Base-by-base conservation (phyloP, 2,888 invertebrate genomes). In the Coecobrya sp. region DNA sequence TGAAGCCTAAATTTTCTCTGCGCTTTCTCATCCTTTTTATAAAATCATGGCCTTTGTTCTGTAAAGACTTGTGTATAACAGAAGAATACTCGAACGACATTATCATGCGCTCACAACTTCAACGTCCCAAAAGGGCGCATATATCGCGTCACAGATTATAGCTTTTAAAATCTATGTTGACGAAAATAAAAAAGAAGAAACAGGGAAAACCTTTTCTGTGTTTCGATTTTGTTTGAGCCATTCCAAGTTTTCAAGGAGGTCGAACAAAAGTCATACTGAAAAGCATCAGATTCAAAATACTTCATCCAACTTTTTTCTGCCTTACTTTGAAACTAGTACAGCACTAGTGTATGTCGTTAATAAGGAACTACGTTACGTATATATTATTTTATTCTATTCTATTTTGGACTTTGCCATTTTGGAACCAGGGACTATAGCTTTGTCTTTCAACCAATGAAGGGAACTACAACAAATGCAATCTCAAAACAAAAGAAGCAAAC, bases 141-240 rank as follows among this genome's bases (percentile, higher is more conserved):
- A 30, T 52, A 52, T 52, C 49, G 19, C 22, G 22, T 16, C 76
- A 25, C 22, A 45, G 73, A 76, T 52, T 79, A 79, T n/a, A 79
- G 52, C 22, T 11, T 45, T 25, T 42, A 45, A 76, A 76, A 76
- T 13, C 13, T 3, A 8, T 76, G 25, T 25, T 16, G 49, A 79
- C 25, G 27, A 82, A 62, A 82, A 62, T 62, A 82, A 82, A 82
- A 82, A 5, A 36, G 36, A 42, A 82, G 82, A 82, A 62, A 82
- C 59, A 82, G 62, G 62, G 36, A 62, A 81, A 81, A 81, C 81
- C 55, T 81, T 81, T 81, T 59, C 59, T 19, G 30, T 81, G 59
- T 81, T 81, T 81, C 55, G 8, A 81, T 81, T 81, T 36, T n/a
- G 19, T 19, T 55, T 8, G 7, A 59, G 13, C 59, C 55, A 5